Conservation (phyloP, 2,113 vertebrate genomes). For the Onychostruthus taczanowskii region DNA sequence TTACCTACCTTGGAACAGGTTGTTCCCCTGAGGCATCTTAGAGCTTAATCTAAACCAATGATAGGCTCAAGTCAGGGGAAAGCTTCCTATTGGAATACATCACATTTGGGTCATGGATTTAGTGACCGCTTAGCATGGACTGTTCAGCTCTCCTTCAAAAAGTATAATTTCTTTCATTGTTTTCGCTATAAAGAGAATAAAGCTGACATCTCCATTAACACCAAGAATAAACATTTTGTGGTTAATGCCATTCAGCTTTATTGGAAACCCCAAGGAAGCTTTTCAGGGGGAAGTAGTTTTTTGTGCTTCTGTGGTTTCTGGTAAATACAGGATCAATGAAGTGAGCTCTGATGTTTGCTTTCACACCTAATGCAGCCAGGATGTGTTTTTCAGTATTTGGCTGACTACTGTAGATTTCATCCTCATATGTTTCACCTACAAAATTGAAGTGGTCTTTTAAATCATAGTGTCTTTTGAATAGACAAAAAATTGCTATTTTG, state of each 20-base stretch:
- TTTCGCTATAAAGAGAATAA: constrained; percentile 35
- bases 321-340: background rate
- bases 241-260: constrained; percentile 11
- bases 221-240: constrained; percentile 21
- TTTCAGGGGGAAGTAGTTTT: background rate
- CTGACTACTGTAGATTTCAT: background rate
- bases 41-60: background rate
- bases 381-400: background rate
- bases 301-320: constrained; percentile 42
- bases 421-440: background rate
- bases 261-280: constrained; percentile 31
- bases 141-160: constrained; percentile 9
- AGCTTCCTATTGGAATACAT: background rate
- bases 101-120: background rate
- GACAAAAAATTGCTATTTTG: background rate
- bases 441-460: background rate
- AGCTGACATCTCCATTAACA: constrained; percentile 12
- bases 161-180: background rate
- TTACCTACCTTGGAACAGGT: background rate
- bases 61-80: background rate
- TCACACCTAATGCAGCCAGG: background rate
- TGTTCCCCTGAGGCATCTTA: background rate
- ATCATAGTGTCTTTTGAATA: background rate
- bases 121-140: background rate
- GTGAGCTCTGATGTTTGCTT: constrained; percentile 40